Evolutionary conservation across 2,888 invertebrate genomes (phyloP).

Genomic region (Hirtodrosophila trivittata): DNA sequence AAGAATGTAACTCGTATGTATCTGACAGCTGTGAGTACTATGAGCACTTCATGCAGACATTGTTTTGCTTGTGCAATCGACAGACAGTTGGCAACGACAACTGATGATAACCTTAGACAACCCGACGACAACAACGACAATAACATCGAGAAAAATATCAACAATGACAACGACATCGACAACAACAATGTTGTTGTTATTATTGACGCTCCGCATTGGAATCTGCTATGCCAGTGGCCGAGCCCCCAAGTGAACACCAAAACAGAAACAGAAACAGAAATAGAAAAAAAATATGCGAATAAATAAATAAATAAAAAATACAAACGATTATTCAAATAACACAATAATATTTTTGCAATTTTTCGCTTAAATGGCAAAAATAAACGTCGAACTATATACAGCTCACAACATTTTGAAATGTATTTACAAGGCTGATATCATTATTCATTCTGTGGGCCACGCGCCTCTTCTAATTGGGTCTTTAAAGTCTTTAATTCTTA

Average conservation of each 20-base stretch:
- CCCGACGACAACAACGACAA: constrained; percentile 30
- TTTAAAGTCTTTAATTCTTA: constrained; percentile 27
- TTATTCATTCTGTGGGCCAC: constrained; percentile 3
- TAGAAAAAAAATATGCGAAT: too few species aligned
- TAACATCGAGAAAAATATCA: constrained; percentile 18
- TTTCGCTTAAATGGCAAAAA: constrained; percentile 9
- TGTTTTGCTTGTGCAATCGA: constrained; percentile 31
- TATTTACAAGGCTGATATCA: neutral
- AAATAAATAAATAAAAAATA: constrained; percentile 13
- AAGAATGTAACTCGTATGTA: constrained; percentile 8
- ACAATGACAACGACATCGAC: constrained; percentile 20
- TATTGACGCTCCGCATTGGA: constrained; percentile 32
- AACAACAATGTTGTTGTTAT: constrained; percentile 35
- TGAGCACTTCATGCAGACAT: constrained; percentile 9
- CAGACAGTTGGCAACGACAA: constrained; percentile 19
- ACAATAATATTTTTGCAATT: constrained; percentile 43
- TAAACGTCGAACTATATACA: too few species aligned
- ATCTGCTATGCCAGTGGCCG: constrained; percentile 49
- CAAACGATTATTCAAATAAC: constrained; percentile 33
- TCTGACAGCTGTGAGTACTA: constrained; percentile 49
- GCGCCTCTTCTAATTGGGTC: constrained; percentile 17
- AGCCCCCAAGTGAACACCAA: constrained; percentile 60
- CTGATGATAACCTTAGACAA: constrained; percentile 67
- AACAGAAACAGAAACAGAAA: constrained; percentile 20
- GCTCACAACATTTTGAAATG: too few species aligned